phyloP scores from a whole-genome alignment of 2,797 vertebrate genomes.

The Sciaenops ocellatus region DNA sequence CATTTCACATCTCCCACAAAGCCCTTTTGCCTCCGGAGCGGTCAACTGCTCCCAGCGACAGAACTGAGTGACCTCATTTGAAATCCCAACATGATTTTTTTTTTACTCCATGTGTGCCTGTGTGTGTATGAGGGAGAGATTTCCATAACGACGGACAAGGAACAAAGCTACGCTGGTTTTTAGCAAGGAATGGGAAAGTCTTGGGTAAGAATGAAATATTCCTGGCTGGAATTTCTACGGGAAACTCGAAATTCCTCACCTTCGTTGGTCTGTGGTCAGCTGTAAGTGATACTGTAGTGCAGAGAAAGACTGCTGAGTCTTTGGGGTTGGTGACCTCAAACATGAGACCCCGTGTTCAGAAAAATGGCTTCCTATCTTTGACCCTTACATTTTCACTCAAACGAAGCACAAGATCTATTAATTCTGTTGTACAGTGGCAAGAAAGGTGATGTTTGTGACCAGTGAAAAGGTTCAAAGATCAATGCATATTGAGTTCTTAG shows the following conservation, averaged over 20 bases:
- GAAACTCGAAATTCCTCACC: slow-evolving; percentile 84
- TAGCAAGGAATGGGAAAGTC: slow-evolving; percentile 25
- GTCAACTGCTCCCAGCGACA: slow-evolving; percentile 30
- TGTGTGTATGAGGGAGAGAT: slow-evolving; percentile 10
- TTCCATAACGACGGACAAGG: slow-evolving; percentile 1
- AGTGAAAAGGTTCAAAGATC: background rate
- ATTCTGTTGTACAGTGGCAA: background rate
- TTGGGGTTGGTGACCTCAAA: slow-evolving; percentile 31
- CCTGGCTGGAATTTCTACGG: slow-evolving; percentile 76
- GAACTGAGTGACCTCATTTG: slow-evolving; percentile 46
- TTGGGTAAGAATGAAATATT: slow-evolving; percentile 53
- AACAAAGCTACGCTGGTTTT: slow-evolving; percentile 1
- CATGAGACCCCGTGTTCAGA: slow-evolving; percentile 4
- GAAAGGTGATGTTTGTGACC: background rate
- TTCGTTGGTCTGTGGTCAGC: slow-evolving; percentile 51
- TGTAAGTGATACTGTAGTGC: slow-evolving; percentile 35
- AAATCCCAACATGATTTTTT: slow-evolving; percentile 14
- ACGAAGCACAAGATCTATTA: background rate
- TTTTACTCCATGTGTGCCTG: background rate
- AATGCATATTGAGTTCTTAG: background rate
- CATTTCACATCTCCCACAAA: slow-evolving; percentile 51
- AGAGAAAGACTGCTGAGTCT: slow-evolving; percentile 25
- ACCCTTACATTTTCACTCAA: background rate
- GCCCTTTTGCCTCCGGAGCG: slow-evolving; percentile 13
- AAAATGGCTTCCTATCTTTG: background rate